Conservation (phyloP, 2,113 vertebrate genomes). For the Eleginops maclovinus region DNA sequence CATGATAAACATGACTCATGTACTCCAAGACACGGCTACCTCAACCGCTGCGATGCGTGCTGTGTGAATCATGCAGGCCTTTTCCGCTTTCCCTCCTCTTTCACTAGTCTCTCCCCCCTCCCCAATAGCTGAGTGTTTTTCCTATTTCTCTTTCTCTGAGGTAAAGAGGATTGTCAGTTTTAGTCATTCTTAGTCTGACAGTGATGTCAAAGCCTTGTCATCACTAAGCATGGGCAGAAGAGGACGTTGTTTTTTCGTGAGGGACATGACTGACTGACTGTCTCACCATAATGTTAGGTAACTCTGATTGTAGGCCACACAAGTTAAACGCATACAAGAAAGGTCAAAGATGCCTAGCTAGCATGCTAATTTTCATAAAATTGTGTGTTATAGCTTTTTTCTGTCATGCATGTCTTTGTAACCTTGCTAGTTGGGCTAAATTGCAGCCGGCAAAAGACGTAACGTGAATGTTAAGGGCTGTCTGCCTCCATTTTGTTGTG, state of each 20-base stretch:
- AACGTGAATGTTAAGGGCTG: constrained; percentile 3
- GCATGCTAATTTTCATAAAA: constrained; percentile 27
- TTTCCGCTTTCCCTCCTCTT: constrained; percentile 40
- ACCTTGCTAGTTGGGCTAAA: background rate
- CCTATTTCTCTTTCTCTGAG: constrained; percentile 53
- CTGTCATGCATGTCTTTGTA: constrained; percentile 13
- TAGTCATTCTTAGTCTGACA: constrained; percentile 61
- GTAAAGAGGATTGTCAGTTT: constrained; percentile 73
- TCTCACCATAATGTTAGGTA: constrained; percentile 52
- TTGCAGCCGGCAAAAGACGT: constrained; percentile 24
- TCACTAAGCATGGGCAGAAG: constrained; percentile 60
- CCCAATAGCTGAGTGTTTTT: constrained; percentile 58
- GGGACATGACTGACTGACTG: constrained; percentile 40
- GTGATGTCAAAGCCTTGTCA: constrained; percentile 70
- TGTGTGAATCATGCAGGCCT: constrained; percentile 80
- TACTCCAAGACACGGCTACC: constrained; percentile 77
- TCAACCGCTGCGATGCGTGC: constrained; percentile 65
- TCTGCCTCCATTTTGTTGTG: constrained; percentile 1
- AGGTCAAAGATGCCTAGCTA: constrained; percentile 36
- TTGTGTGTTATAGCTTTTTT: constrained; percentile 22
- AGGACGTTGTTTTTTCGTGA: constrained; percentile 18
- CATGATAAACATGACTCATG: constrained; percentile 84
- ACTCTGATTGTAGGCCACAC: constrained; percentile 29
- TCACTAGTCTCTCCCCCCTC: constrained; percentile 8
- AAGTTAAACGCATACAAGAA: constrained; percentile 16